Base-by-base conservation (phyloP, 2,797 vertebrate genomes). In the Harpagifer antarcticus region DNA sequence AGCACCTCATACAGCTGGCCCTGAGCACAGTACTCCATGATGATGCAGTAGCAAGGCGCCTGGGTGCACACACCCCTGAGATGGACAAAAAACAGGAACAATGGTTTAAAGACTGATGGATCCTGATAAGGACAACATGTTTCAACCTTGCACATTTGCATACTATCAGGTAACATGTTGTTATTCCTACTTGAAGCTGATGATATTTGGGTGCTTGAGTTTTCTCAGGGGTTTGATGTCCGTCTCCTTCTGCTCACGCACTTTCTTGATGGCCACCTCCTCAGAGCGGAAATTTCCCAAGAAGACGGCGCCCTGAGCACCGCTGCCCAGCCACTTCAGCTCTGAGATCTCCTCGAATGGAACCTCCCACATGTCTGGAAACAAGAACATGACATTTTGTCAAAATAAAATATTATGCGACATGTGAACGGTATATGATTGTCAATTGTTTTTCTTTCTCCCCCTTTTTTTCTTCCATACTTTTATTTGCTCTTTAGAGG, bases 231-330 rank as follows among this genome's bases (percentile, higher is more conserved):
- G 98, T 89, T 99, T 99, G 88, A 99, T 99, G 87, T 99, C 98
- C 0, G 98, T 99, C 93, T 99, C 98, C 44, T 98, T 99, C 92
- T 99, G 98, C 63, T 99, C 98, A 59, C 98, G 94, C 88, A 99
- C 98, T 90, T 99, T 99, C 94, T 99, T 99, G 94, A 99, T 99
- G 89, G 98, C 98, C 84, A 99, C 98, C 74, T 99, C 98, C 84
- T 99, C 98, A 0, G 96, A 96, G 68, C 95, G 96, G 88, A 99
- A 98, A 72, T 99, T 99, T 10, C 98, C 98, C 76, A 99, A 90
- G 90, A 99, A 99, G 63, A 99, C 98, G 0, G 98, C 98, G 47
- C 98, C 98, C 81, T 99, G 98, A 0, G 98, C 98, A 1, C 98
- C 98, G 0, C 98, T 99, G 76, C 98, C 98, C 82, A 99, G 95